Conservation (phyloP, 2,888 invertebrate genomes). For the Plusia festucae region DNA sequence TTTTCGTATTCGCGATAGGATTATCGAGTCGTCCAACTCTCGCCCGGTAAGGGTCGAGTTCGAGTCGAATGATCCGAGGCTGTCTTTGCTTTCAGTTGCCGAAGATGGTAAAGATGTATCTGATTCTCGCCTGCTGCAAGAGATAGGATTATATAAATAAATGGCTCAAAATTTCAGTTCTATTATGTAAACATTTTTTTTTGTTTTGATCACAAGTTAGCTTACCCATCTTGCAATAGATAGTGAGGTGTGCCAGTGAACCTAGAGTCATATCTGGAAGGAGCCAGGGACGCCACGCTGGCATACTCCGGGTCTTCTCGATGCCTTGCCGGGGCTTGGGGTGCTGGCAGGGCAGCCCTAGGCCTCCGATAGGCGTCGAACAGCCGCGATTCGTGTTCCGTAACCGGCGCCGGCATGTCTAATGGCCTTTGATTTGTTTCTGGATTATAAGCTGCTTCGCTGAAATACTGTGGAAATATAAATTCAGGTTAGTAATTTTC, state of each 20-base stretch:
- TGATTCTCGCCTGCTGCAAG: slow-evolving; percentile 89
- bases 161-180: too few relatives aligned
- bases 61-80: slow-evolving; percentile 92
- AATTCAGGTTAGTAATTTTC: slow-evolving; percentile 1
- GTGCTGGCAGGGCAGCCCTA: slow-evolving; percentile 79
- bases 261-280: slow-evolving; percentile 77
- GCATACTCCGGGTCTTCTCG: slow-evolving; percentile 86
- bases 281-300: slow-evolving; percentile 81
- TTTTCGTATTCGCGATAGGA: slow-evolving; percentile 93
- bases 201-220: background rate
- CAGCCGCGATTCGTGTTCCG: slow-evolving; percentile 86
- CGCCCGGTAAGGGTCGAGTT: slow-evolving; percentile 91
- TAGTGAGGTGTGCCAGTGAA: slow-evolving; percentile 77
- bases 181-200: background rate
- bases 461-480: slow-evolving; percentile 92
- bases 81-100: slow-evolving; percentile 91
- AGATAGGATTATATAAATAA: background rate
- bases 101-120: slow-evolving; percentile 90
- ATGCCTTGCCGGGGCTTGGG: slow-evolving; percentile 75
- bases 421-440: slow-evolving; percentile 93
- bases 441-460: slow-evolving; percentile 97
- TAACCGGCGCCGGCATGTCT: slow-evolving; percentile 85
- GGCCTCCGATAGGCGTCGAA: slow-evolving; percentile 86
- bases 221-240: slow-evolving; percentile 84
- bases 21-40: slow-evolving; percentile 92